Percentiles rank a stretch among this genome's conserved stretches.
Evolutionary conservation across 2,797 vertebrate genomes (phyloP).

Genomic region (Sphenopsis melanotis): DNA sequence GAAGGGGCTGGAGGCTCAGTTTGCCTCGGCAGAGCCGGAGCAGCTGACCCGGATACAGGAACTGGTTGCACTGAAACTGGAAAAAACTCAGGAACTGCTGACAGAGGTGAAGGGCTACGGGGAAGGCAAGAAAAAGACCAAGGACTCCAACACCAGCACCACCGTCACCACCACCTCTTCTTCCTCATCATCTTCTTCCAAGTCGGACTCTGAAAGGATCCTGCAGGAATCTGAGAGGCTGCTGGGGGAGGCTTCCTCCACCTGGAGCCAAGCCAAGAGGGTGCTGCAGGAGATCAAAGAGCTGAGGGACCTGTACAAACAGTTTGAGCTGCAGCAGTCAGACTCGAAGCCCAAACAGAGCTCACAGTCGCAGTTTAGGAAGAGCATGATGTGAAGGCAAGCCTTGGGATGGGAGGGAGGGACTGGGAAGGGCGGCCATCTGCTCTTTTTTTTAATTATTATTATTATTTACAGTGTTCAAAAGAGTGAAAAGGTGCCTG

Average conservation of each 20-base stretch:
- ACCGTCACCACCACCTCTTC: not conserved
- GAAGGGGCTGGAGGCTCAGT: conserved; percentile 48
- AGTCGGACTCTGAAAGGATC: conserved; percentile 73
- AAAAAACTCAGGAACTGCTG: conserved; percentile 89
- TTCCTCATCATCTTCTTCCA: conserved; percentile 49
- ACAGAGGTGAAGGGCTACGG: conserved; percentile 78
- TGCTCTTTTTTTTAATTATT: conserved; percentile 34
- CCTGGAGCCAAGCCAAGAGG: conserved; percentile 86
- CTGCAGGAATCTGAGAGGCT: conserved; percentile 86
- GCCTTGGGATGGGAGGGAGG: not conserved
- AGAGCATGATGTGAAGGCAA: conserved; percentile 83
- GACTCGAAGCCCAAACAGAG: conserved; percentile 71
- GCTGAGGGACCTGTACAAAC: conserved; percentile 83
- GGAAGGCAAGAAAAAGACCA: conserved; percentile 76
- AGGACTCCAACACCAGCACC: conserved; percentile 57
- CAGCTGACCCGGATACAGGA: conserved; percentile 82
- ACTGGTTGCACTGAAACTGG: conserved; percentile 87
- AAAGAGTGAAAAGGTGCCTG: conserved; percentile 56
- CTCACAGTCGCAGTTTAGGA: conserved; percentile 73
- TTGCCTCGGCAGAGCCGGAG: not conserved
- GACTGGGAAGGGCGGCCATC: not conserved
- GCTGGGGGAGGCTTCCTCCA: conserved; percentile 83
- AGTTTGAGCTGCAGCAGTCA: conserved; percentile 76
- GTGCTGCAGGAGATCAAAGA: conserved; percentile 90
- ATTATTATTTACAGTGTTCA: conserved; percentile 66